A percentile compares a stretch with the other conserved stretches of the same genome.
These are phyloP conservation scores for Hyppa rectilinea DNA, from an alignment of 2,888 invertebrate genomes.

Conservation along the genomic window DNA sequence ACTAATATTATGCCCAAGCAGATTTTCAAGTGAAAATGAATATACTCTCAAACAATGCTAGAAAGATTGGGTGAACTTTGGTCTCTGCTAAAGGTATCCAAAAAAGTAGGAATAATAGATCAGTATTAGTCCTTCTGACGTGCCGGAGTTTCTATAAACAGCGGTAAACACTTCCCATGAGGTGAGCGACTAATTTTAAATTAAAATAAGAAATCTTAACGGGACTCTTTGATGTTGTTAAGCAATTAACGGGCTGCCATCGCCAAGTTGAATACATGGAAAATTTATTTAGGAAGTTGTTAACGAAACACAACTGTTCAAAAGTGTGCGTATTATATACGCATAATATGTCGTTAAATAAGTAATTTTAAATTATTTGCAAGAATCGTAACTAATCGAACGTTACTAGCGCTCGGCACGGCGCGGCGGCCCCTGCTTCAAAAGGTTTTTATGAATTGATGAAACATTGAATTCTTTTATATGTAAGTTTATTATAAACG, in stretches of 20 bases:
- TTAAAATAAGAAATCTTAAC: conserved; percentile 4
- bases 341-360: too few relatives aligned
- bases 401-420: too few relatives aligned
- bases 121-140: not conserved
- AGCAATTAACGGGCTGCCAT: conserved; percentile 36
- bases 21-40: too few relatives aligned
- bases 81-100: not conserved
- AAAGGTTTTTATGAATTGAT: too few relatives aligned
- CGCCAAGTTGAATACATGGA: conserved; percentile 4
- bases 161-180: not conserved
- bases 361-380: too few relatives aligned
- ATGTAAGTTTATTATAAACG: too few relatives aligned
- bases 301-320: not conserved
- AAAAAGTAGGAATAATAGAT: not conserved
- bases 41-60: too few relatives aligned
- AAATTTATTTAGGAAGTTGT: conserved; percentile 9
- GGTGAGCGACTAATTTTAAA: not conserved
- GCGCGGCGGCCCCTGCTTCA: too few relatives aligned
- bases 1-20: too few relatives aligned
- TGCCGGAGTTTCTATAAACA: not conserved
- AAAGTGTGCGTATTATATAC: not conserved
- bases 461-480: too few relatives aligned
- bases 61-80: not conserved
- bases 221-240: conserved; percentile 25
- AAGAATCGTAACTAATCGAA: too few relatives aligned